phyloP scores from a whole-genome alignment of 2,113 vertebrate species.

The Saimiri boliviensis region DNA sequence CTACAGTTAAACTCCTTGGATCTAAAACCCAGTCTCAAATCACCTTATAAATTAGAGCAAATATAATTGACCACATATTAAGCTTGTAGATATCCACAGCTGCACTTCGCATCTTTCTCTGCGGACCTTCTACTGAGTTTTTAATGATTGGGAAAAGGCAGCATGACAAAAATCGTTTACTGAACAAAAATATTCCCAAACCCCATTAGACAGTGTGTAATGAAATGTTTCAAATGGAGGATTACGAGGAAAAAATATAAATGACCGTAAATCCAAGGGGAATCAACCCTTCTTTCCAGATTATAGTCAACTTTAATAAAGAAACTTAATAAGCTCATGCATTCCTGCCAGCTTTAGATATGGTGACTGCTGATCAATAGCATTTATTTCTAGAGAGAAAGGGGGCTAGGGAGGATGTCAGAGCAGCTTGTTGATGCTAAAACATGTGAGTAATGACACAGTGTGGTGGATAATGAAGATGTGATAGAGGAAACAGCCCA shows the following conservation, averaged over 20 bases:
- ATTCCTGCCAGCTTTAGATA: background rate
- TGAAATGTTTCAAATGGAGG: slow-evolving; percentile 67
- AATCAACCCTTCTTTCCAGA: slow-evolving; percentile 50
- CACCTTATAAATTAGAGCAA: slow-evolving; percentile 45
- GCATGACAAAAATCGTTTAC: slow-evolving; percentile 53
- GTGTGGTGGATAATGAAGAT: slow-evolving; percentile 22
- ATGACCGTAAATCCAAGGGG: slow-evolving; percentile 45
- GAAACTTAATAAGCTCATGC: slow-evolving; percentile 41
- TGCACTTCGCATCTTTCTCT: background rate
- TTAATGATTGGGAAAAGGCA: slow-evolving; percentile 55
- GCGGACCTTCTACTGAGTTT: slow-evolving; percentile 18
- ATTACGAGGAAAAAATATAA: slow-evolving; percentile 50
- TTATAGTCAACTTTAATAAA: slow-evolving; percentile 60
- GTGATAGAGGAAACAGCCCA: background rate
- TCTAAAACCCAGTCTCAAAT: slow-evolving; percentile 21
- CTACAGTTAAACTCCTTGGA: background rate
- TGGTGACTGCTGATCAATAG: slow-evolving; percentile 29
- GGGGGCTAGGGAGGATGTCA: background rate
- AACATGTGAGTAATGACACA: background rate
- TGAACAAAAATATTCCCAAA: slow-evolving; percentile 52
- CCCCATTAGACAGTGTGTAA: slow-evolving; percentile 52
- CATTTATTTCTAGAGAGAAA: slow-evolving; percentile 62
- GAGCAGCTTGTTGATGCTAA: background rate
- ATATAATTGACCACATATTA: slow-evolving; percentile 50
- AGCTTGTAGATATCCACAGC: background rate